A percentile compares a stretch with the other conserved stretches of the same genome.
Conservation (phyloP, 2,797 vertebrate species). For the Brachymystax lenok region DNA sequence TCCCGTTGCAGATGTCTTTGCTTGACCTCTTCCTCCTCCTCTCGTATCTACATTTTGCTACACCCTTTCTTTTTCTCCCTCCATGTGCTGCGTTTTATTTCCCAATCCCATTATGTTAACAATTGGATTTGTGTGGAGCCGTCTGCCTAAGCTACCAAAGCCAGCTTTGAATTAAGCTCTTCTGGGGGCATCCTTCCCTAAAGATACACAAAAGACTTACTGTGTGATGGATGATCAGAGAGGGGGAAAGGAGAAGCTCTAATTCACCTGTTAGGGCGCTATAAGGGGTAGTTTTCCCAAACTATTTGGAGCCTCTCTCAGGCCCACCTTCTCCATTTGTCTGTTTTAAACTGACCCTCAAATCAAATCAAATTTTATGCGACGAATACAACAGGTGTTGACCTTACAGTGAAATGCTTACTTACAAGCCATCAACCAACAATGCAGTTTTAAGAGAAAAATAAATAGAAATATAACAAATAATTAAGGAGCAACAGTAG, state of each 20-base stretch:
- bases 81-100: constrained; percentile 62
- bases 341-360: no score
- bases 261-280: background rate
- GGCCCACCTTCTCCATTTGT: no score
- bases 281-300: background rate
- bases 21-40: constrained; percentile 30
- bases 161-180: constrained; percentile 78
- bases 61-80: constrained; percentile 38
- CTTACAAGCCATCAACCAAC: no score
- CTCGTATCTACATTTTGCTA: constrained; percentile 28
- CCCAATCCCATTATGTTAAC: constrained; percentile 76
- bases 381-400: no score
- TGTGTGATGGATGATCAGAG: constrained; percentile 32
- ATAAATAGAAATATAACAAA: no score
- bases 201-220: constrained; percentile 60
- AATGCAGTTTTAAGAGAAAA: no score
- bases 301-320: no score
- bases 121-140: constrained; percentile 77
- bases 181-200: constrained; percentile 51
- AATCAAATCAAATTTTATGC: no score
- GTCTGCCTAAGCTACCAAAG: constrained; percentile 77
- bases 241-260: background rate
- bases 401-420: no score
- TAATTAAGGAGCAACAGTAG: no score
- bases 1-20: constrained; percentile 5